phyloP scores from a whole-genome alignment of 2,888 invertebrate species.

The Sturmia bella region DNA sequence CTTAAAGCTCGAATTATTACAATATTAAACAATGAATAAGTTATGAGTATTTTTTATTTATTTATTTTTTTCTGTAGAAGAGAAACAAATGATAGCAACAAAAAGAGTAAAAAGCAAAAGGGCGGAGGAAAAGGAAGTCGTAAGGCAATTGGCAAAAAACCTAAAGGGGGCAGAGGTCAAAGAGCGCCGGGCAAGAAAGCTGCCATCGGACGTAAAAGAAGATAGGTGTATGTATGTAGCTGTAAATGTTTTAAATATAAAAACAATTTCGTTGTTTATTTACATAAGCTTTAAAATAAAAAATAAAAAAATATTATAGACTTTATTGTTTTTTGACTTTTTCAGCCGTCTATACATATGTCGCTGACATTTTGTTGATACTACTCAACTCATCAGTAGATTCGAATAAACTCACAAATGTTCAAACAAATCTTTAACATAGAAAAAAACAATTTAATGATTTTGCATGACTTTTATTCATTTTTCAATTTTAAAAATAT shows the following conservation, averaged over 20 bases:
- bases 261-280: neutral
- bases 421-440: no score
- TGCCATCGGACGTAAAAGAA: constrained; percentile 87
- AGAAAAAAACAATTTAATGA: no score
- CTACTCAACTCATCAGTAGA: no score
- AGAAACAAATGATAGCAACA: constrained; percentile 78
- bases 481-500: no score
- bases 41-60: no score
- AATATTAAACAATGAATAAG: no score
- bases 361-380: no score
- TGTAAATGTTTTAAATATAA: constrained; percentile 2
- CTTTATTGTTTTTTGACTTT: no score
- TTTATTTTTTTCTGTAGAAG: constrained; percentile 82
- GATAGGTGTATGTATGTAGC: constrained; percentile 80
- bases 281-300: neutral
- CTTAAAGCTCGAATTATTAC: no score
- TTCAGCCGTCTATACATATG: no score
- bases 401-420: no score
- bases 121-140: constrained; percentile 76
- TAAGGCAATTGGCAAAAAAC: constrained; percentile 83
- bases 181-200: constrained; percentile 86
- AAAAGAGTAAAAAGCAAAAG: constrained; percentile 77
- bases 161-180: constrained; percentile 87
- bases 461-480: no score
- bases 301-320: neutral